Evolutionary conservation across 2,797 vertebrate genomes (phyloP).

Genomic region (Dryobates pubescens): DNA sequence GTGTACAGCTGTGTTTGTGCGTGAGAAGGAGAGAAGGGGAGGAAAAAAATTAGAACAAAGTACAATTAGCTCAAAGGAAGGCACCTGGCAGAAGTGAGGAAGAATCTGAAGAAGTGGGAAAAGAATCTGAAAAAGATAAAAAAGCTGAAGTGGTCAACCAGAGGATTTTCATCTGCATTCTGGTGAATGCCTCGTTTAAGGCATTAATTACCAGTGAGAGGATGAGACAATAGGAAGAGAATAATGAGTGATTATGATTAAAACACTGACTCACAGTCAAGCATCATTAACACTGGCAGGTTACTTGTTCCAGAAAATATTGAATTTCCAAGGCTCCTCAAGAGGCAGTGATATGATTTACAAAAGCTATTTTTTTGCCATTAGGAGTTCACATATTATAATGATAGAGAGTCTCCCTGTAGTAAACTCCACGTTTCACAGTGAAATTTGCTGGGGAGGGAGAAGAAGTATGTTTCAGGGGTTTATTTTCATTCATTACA

Average conservation of each 20-base stretch:
- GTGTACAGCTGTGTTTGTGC: not conserved
- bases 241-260: not conserved
- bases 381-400: not conserved
- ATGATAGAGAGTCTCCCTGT: not conserved
- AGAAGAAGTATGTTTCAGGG: no score
- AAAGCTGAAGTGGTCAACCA: not conserved
- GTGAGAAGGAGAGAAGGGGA: not conserved
- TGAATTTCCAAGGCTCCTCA: not conserved
- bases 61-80: not conserved
- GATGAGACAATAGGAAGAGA: not conserved
- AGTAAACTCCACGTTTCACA: not conserved
- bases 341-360: not conserved
- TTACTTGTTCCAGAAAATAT: conserved; percentile 13
- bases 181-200: not conserved
- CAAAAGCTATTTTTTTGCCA: not conserved
- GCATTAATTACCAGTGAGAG: not conserved
- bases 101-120: not conserved
- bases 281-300: not conserved
- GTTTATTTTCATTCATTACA: not conserved
- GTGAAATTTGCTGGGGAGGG: not conserved
- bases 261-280: not conserved
- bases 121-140: not conserved
- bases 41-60: not conserved
- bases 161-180: not conserved
- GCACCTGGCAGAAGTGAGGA: not conserved